Base-by-base conservation (phyloP, 2,113 vertebrate genomes). In the Suricata suricatta region DNA sequence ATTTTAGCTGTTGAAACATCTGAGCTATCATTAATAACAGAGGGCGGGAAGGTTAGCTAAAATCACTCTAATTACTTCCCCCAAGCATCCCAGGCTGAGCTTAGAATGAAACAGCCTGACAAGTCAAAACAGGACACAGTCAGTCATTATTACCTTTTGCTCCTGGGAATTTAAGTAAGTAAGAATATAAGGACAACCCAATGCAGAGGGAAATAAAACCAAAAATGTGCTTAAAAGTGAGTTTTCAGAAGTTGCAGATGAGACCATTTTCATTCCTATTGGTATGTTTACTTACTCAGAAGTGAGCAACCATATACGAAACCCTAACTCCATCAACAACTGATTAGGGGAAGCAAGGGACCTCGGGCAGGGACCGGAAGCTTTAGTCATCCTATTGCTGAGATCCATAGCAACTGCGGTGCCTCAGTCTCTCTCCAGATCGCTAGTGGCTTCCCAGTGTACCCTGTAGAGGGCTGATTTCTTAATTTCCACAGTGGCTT, bases 11-110 rank as follows among this genome's bases (percentile, higher is more conserved):
- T 41, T 80, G 74, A 91, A 93, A 92, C 29, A 68, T 90, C 80
- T 87, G 71, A 82, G 68, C 27, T 92, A 38, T 50, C 71, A 79
- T 64, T 96, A 87, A 92, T 64, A 87, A 82, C 72, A 86, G 92
- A 93, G 88, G 90, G 31, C 31, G 47, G 50, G 57, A 90, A 21
- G 33, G 33, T 82, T 68, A 85, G 68, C 19, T 35, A 14, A 64
- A 35, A 60, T 47, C 17, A 23, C n/a, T 85, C 71, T 89, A 52
- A 86, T 93, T 82, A 93, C 87, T 87, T 96, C n/a, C 74, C 33
- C 9, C 25, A 29, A 54, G 38, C 52, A 66, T 54, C 33, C 47
- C 57, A 60, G 71, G 50, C 81, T 88, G 74, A 94, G 85, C 50
- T 44, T 91, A 69, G 31, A 54, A 68, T 14, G 14, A 38, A 74